Evolutionary conservation across 2,113 vertebrate genomes (phyloP), one percentile per base, ranked within the genome.

Genomic region (Pachycephala philippinensis): DNA sequence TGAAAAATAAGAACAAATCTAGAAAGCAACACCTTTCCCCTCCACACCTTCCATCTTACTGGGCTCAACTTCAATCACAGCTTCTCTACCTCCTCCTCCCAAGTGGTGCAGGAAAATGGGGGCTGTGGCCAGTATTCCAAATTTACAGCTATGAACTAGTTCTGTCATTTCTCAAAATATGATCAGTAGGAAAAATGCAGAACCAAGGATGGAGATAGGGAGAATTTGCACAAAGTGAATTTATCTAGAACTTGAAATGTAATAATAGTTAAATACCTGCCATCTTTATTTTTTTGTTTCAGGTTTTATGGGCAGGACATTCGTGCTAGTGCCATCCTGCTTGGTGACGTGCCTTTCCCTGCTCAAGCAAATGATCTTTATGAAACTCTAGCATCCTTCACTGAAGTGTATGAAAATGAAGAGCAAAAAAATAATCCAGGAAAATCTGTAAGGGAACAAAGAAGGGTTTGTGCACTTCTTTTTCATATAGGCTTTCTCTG

Each of bases 231-330:
- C 42, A 33, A 57, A 35, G 15, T 70, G 9, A 60, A 47, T 76
- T 90, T 87, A 54, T 52, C 50, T 77, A 49, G 39, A 52, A 15
- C 5, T 40, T 82, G 28, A 78, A 81, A 87, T 77, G 30, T 56
- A 61, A 56, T 47, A 21, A 10, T 84, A 40, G 84, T 86, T 39
- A 90, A 89, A 68, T 60, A 89, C 10, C 33, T 60, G 15, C 2
- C 15, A 45, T 76, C 9, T 79, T 92, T 76, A 18, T 10, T 90
- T 79, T 91, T 88, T 78, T 60, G 18, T 65, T 31, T 65, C 93
- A 99, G 99, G 88, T 99, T 99, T 97, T 99, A 99, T 82, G 97
- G 97, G 30, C 98, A 97, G 52, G 99, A 99, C 15, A 98, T 99
- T 86, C 98, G 99, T 7, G 99, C 99, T 6, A 99, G 98, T 33